Evolutionary conservation across 2,113 vertebrate species (phyloP).

Genomic region (Camelus dromedarius): DNA sequence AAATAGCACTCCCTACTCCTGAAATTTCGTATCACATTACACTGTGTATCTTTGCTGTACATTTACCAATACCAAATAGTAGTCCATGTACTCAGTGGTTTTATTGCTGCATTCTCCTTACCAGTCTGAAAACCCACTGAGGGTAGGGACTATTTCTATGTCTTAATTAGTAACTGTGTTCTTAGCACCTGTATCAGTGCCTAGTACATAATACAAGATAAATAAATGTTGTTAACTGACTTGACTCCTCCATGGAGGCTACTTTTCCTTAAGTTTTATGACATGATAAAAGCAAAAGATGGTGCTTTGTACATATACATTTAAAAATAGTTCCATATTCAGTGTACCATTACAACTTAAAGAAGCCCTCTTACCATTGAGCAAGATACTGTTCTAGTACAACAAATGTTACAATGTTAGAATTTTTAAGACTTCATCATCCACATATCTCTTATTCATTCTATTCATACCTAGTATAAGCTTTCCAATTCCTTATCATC

Average conservation of each 20-base stretch:
- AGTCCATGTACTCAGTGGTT: background rate
- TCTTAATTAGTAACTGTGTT: background rate
- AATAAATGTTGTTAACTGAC: conserved; percentile 36
- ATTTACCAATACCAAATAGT: background rate
- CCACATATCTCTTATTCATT: conserved; percentile 6
- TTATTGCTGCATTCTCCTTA: conserved; percentile 13
- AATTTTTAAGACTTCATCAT: conserved; percentile 42
- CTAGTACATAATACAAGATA: background rate
- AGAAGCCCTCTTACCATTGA: background rate
- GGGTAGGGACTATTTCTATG: background rate
- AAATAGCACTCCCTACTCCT: background rate
- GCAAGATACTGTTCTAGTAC: background rate
- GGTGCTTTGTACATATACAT: background rate
- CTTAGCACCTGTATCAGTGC: background rate
- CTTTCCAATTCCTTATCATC: conserved; percentile 5
- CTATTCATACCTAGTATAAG: background rate
- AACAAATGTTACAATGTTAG: conserved; percentile 13
- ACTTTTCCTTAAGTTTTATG: conserved; percentile 1
- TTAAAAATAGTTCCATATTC: conserved; percentile 42
- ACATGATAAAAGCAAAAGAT: conserved; percentile 14
- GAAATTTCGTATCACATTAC: background rate
- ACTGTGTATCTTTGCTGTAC: background rate
- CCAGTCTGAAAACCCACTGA: background rate
- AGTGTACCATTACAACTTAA: conserved; percentile 6
- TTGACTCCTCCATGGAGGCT: background rate